These are phyloP conservation scores for Charanyca ferruginea DNA, from an alignment of 2,888 invertebrate species.

Conservation along the genomic window DNA sequence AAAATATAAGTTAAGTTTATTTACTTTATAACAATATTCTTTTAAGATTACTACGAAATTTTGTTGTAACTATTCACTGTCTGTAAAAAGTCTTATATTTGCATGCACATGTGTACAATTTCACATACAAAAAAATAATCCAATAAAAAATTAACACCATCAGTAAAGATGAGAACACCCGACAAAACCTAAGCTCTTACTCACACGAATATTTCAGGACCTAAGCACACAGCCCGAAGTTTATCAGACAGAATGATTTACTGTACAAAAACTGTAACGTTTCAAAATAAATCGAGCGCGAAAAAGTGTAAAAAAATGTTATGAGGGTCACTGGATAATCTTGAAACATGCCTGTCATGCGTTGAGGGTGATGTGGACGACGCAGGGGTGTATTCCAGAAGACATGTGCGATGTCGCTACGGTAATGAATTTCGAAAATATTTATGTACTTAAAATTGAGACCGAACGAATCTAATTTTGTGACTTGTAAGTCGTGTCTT, in stretches of 20 bases:
- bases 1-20: not conserved
- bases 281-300: constrained; percentile 49
- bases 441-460: too few relatives aligned
- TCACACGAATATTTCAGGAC: constrained; percentile 28
- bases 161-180: constrained; percentile 29
- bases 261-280: constrained; percentile 47
- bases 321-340: constrained; percentile 48
- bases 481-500: too few relatives aligned
- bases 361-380: constrained; percentile 15
- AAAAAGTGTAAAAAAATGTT: constrained; percentile 45
- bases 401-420: constrained; percentile 8
- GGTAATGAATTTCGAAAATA: not conserved
- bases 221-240: constrained; percentile 20
- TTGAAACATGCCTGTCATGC: constrained; percentile 54
- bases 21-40: not conserved
- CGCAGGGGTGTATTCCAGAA: constrained; percentile 10
- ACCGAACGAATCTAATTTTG: too few relatives aligned
- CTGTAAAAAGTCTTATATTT: not conserved
- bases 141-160: constrained; percentile 45
- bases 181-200: constrained; percentile 25
- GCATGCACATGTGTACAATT: too few relatives aligned
- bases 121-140: not conserved
- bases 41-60: not conserved
- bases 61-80: not conserved
- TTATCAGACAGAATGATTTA: constrained; percentile 45